Percentiles rank a stretch among this genome's conserved stretches.
These are phyloP conservation scores for Pterocles burchelli DNA, from an alignment of 2,113 vertebrate genomes.

Conservation along the genomic window DNA sequence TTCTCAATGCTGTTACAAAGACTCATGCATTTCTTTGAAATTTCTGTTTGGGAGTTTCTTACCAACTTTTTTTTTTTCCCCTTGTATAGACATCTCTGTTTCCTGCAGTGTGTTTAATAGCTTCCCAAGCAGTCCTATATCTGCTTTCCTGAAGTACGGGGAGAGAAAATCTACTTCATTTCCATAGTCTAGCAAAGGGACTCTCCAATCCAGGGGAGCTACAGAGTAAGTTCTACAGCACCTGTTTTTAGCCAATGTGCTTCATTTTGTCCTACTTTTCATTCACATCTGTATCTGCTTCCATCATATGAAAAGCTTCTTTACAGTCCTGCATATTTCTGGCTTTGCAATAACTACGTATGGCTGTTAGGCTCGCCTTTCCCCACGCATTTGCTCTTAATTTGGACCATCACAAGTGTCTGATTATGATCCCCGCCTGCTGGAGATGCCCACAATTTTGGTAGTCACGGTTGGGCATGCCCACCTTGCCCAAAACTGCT, in stretches of 20 bases:
- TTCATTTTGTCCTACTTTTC: not conserved
- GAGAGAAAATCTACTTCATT: not conserved
- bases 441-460: not conserved
- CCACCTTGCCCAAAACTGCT: not conserved
- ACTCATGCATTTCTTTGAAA: accelerated
- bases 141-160: not conserved
- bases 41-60: not conserved
- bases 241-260: not conserved
- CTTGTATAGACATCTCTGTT: not conserved
- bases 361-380: not conserved
- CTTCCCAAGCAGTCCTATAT: not conserved
- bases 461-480: accelerated
- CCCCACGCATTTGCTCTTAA: accelerated
- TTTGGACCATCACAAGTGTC: not conserved
- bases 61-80: not conserved
- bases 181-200: not conserved
- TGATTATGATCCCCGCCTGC: not conserved
- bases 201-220: not conserved
- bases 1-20: not conserved
- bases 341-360: not conserved
- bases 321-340: not conserved
- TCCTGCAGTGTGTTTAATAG: not conserved
- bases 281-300: not conserved
- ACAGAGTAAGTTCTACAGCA: not conserved
- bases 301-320: not conserved